Conservation (phyloP, 2,113 vertebrate genomes). For the Peromyscus californicus region DNA sequence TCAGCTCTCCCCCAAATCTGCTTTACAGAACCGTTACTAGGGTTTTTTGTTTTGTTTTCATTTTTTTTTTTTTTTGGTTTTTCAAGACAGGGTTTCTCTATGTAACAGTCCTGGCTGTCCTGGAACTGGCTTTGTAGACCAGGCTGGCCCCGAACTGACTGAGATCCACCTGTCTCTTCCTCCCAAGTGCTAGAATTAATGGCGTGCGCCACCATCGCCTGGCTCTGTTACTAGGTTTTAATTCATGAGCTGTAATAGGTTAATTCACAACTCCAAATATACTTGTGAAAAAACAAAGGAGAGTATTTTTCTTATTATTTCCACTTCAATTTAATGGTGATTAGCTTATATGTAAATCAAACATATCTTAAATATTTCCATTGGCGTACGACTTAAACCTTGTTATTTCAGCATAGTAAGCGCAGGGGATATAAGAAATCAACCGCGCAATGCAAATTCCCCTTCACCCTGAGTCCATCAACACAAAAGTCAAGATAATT, state of each 20-base stretch:
- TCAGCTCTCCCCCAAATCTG: not conserved
- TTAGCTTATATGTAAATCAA: not conserved
- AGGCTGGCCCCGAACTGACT: too few species aligned
- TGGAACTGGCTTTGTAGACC: too few species aligned
- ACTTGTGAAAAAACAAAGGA: not conserved
- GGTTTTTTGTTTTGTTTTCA: not conserved
- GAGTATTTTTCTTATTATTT: not conserved
- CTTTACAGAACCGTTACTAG: not conserved
- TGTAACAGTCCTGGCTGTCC: too few species aligned
- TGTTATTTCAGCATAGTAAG: not conserved
- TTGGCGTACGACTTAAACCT: not conserved
- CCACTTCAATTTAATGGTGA: not conserved
- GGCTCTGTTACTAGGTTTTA: not conserved
- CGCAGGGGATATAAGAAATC: not conserved
- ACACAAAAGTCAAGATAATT: not conserved
- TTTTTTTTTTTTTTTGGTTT: too few species aligned
- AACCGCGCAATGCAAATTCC: not conserved
- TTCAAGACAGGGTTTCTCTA: too few species aligned
- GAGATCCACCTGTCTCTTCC: too few species aligned
- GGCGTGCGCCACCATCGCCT: too few species aligned
- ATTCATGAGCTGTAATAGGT: not conserved
- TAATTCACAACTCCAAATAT: not conserved
- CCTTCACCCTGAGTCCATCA: not conserved
- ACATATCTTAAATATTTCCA: not conserved
- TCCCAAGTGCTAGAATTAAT: too few species aligned